Conservation (phyloP, 2,888 invertebrate genomes). For the Orthonevra nobilis region DNA sequence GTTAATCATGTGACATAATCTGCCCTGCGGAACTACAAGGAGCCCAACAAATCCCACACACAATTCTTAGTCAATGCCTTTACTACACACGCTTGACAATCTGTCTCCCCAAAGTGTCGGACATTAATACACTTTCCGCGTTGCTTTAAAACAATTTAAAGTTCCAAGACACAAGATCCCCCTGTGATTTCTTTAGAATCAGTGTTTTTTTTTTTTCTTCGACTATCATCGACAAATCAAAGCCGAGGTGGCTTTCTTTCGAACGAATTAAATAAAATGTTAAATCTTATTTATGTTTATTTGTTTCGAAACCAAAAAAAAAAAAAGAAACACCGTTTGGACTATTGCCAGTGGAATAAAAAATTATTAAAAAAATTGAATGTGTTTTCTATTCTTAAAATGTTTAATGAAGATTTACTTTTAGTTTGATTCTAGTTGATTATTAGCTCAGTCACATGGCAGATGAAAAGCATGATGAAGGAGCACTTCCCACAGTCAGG, state of each 20-base stretch:
- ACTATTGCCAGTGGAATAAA: background rate
- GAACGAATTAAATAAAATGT: too few relatives aligned
- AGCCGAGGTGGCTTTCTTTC: too few relatives aligned
- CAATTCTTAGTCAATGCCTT: too few relatives aligned
- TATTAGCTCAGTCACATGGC: constrained; percentile 9
- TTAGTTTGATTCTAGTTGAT: background rate
- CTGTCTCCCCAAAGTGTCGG: too few relatives aligned
- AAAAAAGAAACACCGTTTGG: background rate
- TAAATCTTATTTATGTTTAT: constrained; percentile 9
- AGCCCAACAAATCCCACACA: too few relatives aligned
- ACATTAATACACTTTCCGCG: too few relatives aligned
- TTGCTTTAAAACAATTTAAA: too few relatives aligned
- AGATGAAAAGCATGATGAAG: constrained; percentile 8
- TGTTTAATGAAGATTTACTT: background rate
- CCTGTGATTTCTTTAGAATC: too few relatives aligned
- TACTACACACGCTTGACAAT: too few relatives aligned
- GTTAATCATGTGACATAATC: constrained; percentile 23
- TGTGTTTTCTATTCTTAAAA: background rate
- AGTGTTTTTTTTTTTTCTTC: too few relatives aligned
- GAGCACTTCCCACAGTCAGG: background rate
- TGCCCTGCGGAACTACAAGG: background rate
- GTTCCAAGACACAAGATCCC: too few relatives aligned
- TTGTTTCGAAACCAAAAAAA: background rate
- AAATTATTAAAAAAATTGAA: background rate
- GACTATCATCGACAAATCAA: too few relatives aligned